Evolutionary conservation across 2,113 vertebrate species (phyloP), one percentile per base, ranked within the genome.

Genomic region (Psittacus erithacus): DNA sequence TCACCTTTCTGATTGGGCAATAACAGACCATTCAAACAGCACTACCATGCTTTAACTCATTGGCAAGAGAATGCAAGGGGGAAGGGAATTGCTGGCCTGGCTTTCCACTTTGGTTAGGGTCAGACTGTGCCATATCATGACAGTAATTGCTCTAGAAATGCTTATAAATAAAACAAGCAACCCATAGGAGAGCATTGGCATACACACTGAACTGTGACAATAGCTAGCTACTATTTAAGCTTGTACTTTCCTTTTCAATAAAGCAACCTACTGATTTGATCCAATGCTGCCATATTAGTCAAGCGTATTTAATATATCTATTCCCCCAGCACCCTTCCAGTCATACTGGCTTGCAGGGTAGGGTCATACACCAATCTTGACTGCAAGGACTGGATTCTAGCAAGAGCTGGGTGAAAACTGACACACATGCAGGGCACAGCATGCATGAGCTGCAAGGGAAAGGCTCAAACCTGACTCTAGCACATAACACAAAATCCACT

Each of bases 91-190:
- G 12, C 38, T 79, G 64, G 35, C 41, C 46, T 38, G 50, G 10
- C 52, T 84, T 65, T 57, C 20, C 41, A 2, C 47, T 79, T 70
- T 31, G 15, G 17, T 83, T 70, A 39, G 43, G 27, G 55, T 53
- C 85, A 70, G 75, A 75, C 44, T 38, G 35, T 71, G 49, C n/a
- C 53, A 62, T 41, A 57, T 9, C 17, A 52, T 43, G 38, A 65
- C 44, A 86, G 29, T 38, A 85, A 94, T 33, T 88, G 75, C 47
- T 90, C 35, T 52, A 92, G 85, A 88, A 93, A 82, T 31, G 35
- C 62, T 79, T 71, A 87, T 39, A 82, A 82, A 73, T 53, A 52
- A 41, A 80, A 69, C 29, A 79, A 82, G 46, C 49, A 88, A 39
- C 24, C 67, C 14, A 1, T 49, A 47, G 39, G 38, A 43, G 38